Percentiles rank a stretch among this genome's conserved stretches.
Evolutionary conservation across 2,888 invertebrate species (phyloP).

Genomic region (Eretmocerus hayati): DNA sequence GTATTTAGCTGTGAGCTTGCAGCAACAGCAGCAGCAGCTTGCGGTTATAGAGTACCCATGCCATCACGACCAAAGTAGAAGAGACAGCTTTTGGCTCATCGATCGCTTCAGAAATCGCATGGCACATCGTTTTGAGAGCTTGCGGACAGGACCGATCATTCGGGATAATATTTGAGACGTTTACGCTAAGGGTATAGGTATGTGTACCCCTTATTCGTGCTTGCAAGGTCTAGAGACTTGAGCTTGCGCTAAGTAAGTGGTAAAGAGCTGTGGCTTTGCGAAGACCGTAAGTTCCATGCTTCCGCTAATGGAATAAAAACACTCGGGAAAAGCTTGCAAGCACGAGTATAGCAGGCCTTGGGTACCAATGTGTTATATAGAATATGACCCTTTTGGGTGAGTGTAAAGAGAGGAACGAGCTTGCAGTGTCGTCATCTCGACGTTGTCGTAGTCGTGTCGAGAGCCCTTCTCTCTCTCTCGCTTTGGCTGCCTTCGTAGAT

Average conservation of each 20-base stretch:
- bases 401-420: no score
- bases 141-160: neutral
- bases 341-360: no score
- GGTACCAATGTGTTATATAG: no score
- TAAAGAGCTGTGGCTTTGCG: slow-evolving; percentile 35
- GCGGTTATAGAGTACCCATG: neutral
- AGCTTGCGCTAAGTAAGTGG: slow-evolving; percentile 38
- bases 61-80: neutral
- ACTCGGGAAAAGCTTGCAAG: slow-evolving; percentile 29
- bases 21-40: neutral
- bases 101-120: neutral
- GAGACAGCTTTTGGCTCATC: neutral
- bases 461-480: neutral
- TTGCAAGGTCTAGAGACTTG: slow-evolving; percentile 5
- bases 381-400: no score
- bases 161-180: slow-evolving; percentile 43
- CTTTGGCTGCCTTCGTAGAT: no score
- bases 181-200: slow-evolving; percentile 14
- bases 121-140: neutral
- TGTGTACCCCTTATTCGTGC: no score
- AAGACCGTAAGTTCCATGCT: neutral
- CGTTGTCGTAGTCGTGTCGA: neutral
- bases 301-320: slow-evolving; percentile 44
- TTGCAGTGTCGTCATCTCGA: no score
- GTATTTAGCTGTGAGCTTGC: slow-evolving; percentile 5